Evolutionary conservation across 2,888 invertebrate species (phyloP).

Genomic region (Amphipyra tragopoginis): DNA sequence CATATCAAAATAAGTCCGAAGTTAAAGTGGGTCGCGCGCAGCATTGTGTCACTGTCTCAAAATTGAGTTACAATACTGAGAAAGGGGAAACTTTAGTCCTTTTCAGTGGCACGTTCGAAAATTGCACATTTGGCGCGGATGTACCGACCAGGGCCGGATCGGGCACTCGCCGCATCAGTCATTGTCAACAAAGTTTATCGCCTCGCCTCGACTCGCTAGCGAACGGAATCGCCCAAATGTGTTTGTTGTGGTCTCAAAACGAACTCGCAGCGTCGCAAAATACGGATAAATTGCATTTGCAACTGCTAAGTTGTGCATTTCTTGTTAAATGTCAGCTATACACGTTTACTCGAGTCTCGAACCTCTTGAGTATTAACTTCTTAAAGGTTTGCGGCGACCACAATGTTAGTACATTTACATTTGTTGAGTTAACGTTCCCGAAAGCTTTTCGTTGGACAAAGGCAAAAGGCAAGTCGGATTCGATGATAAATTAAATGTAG

Average conservation of each 20-base stretch:
- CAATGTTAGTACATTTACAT: slow-evolving; percentile 47
- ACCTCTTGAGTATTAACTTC: slow-evolving; percentile 56
- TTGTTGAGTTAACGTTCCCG: slow-evolving; percentile 43
- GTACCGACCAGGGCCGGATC: slow-evolving; percentile 56
- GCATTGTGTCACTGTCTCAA: slow-evolving; percentile 74
- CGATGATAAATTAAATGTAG: slow-evolving; percentile 16
- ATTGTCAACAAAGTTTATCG: slow-evolving; percentile 87
- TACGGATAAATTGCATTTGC: slow-evolving; percentile 65
- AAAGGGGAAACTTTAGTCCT: slow-evolving; percentile 70
- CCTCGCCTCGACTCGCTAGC: slow-evolving; percentile 58
- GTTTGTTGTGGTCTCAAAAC: slow-evolving; percentile 79
- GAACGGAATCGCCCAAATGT: slow-evolving; percentile 77
- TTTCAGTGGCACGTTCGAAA: slow-evolving; percentile 76
- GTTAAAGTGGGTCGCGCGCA: slow-evolving; percentile 72
- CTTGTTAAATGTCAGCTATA: slow-evolving; percentile 58
- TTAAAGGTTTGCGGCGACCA: slow-evolving; percentile 38
- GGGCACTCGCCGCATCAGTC: slow-evolving; percentile 77
- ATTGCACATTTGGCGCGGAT: slow-evolving; percentile 75
- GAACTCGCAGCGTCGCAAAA: slow-evolving; percentile 61
- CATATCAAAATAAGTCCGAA: slow-evolving; percentile 70
- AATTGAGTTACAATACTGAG: slow-evolving; percentile 77
- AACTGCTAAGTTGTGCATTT: slow-evolving; percentile 67
- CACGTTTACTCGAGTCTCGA: slow-evolving; percentile 35
- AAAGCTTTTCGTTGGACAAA: slow-evolving; percentile 35
- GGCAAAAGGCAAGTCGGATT: slow-evolving; percentile 22